Percentiles rank a stretch among this genome's conserved stretches.
phyloP scores from a whole-genome alignment of 1,140 invertebrate genomes.

The Drosophila suzukii region DNA sequence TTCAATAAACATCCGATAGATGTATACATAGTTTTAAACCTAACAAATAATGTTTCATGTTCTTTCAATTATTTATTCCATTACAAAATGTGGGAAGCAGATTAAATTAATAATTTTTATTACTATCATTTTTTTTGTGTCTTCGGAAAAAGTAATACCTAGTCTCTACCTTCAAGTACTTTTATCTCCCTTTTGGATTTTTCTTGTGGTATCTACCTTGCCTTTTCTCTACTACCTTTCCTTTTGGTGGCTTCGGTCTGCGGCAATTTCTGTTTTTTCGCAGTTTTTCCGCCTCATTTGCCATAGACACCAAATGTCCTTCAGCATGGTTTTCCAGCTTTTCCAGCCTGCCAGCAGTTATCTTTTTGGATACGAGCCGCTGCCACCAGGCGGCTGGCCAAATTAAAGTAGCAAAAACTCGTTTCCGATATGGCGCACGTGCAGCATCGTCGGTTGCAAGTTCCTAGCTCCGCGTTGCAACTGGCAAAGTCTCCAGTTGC shows the following conservation, averaged over 20 bases:
- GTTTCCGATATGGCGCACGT: conserved; percentile 70
- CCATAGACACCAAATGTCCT: conserved; percentile 67
- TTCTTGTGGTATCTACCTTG: conserved; percentile 6
- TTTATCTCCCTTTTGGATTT: not conserved
- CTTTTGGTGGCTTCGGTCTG: conserved; percentile 15
- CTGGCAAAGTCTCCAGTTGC: conserved; percentile 49
- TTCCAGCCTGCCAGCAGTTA: conserved; percentile 44
- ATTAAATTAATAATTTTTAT: too few relatives aligned
- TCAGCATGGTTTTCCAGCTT: conserved; percentile 51
- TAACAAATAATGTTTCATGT: too few relatives aligned
- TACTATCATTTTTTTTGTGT: not conserved
- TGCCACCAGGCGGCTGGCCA: conserved; percentile 41
- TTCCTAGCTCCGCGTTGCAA: conserved; percentile 24
- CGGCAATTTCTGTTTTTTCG: conserved; percentile 43
- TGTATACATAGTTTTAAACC: too few relatives aligned
- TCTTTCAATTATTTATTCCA: too few relatives aligned
- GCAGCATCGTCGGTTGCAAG: conserved; percentile 46
- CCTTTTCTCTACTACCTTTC: conserved; percentile 31
- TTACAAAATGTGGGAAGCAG: too few relatives aligned
- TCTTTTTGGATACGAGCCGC: conserved; percentile 30
- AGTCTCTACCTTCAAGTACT: not conserved
- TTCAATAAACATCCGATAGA: too few relatives aligned
- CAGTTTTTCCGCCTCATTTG: conserved; percentile 78
- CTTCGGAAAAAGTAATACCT: not conserved
- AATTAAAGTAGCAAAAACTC: conserved; percentile 75